A percentile compares a stretch with the other conserved stretches of the same genome.
phyloP scores from a whole-genome alignment of 2,113 vertebrate species.

The Anolis sagrei region DNA sequence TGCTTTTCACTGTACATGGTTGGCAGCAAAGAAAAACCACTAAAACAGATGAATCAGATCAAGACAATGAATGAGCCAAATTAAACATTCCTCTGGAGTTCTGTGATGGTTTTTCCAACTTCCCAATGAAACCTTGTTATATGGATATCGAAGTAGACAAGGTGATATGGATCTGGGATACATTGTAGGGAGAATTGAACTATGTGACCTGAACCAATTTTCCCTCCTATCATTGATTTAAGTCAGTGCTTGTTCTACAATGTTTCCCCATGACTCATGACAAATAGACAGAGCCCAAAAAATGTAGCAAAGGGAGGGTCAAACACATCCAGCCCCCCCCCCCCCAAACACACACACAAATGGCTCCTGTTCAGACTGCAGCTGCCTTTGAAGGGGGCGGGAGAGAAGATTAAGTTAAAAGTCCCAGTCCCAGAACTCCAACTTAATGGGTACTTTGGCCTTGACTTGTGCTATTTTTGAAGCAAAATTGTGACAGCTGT shows the following conservation, averaged over 20 bases:
- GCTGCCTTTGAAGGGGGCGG: neutral
- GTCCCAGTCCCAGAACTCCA: neutral
- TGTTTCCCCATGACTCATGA: neutral
- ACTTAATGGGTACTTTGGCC: neutral
- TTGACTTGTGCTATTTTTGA: slow-evolving; percentile 53
- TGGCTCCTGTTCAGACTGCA: neutral
- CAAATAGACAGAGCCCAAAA: neutral
- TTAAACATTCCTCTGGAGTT: neutral
- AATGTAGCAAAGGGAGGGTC: neutral
- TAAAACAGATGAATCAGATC: slow-evolving; percentile 5
- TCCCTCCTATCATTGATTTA: neutral
- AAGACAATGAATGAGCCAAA: neutral
- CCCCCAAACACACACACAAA: neutral
- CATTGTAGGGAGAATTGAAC: neutral
- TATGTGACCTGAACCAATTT: neutral
- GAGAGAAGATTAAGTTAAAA: neutral
- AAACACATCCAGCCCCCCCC: neutral
- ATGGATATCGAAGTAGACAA: neutral
- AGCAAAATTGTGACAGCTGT: slow-evolving; percentile 33
- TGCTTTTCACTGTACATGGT: slow-evolving; percentile 31
- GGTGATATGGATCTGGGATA: neutral
- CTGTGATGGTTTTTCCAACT: neutral
- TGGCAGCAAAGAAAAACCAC: neutral
- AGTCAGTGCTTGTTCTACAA: neutral
- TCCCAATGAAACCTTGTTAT: neutral